Evolutionary conservation across 2,797 vertebrate species (phyloP), one percentile per base, ranked within the genome.

Genomic region (Bufotes viridis): DNA sequence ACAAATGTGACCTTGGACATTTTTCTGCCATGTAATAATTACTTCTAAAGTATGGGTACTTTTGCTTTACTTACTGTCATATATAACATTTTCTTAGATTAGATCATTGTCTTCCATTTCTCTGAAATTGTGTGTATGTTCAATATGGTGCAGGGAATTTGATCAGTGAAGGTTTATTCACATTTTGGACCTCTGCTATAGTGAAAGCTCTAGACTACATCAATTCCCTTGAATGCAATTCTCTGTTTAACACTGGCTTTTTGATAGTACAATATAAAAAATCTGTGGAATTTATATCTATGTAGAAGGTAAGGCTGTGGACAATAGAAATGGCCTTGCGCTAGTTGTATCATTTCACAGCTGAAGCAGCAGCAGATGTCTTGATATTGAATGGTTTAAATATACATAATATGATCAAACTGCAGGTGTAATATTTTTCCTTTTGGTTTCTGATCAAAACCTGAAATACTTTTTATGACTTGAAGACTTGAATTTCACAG

Each of bases 301-400:
- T 70, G 51, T 70, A 17, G 51, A 57, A 65, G 65, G 65, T 82
- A 55, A 24, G 26, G n/a, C 14, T 55, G 81, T 34, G 81, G 55
- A 82, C 70, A 70, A 70, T 82, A 82, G 81, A 82, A 70, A 70
- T 84, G 69, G 61, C 72, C 83, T 85, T 75, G 72, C 58, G 7
- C 42, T 61, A 13, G 57, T 63, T 75, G 55, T 53, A n/a, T 85
- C 57, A n/a, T 76, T 85, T 58, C 55, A 84, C 57, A 74, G 29
- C 55, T 29, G 57, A 84, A 75, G 65, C 18, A 49, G 72, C 57
- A 67, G 81, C 63, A 55, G n/a, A 69, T 69, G 53, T 55, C 63
- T 55, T 69, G n/a, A 49, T 53, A 69, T 24, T 82, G 34, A 65
- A 81, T 24, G 49, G n/a, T 24, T 17, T 53, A 53, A 18, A 11